These are phyloP conservation scores for Sebastes schlegelii DNA, from an alignment of 2,113 vertebrate genomes.

Conservation along the genomic window DNA sequence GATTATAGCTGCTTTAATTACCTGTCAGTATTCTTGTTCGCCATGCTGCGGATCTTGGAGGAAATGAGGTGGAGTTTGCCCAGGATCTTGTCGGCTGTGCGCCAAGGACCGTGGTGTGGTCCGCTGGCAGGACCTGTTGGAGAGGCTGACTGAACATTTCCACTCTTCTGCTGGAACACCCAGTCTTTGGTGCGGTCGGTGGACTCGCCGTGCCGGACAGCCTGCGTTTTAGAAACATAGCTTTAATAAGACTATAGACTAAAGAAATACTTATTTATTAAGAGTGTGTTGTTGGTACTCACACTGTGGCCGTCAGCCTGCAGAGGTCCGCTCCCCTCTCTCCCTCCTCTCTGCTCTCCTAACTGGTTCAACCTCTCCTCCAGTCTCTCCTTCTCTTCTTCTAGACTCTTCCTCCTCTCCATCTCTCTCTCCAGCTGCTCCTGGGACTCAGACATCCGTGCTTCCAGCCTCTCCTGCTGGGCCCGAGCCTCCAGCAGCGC, in stretches of 20 bases:
- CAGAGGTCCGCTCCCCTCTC: constrained; percentile 50
- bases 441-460: constrained; percentile 83
- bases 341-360: constrained; percentile 65
- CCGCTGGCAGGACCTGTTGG: constrained; percentile 48
- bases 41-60: constrained; percentile 85
- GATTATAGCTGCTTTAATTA: constrained; percentile 51
- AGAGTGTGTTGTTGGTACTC: constrained; percentile 24
- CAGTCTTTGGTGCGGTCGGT: constrained; percentile 88
- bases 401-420: constrained; percentile 83
- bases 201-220: constrained; percentile 34
- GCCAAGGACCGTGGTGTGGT: constrained; percentile 72
- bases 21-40: constrained; percentile 85
- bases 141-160: constrained; percentile 62
- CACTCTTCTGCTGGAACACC: constrained; percentile 89
- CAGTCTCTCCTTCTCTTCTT: constrained; percentile 86
- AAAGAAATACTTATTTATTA: neutral
- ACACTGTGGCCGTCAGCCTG: constrained; percentile 54
- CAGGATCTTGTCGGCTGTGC: constrained; percentile 83
- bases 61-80: constrained; percentile 86
- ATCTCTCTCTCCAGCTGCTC: constrained; percentile 86
- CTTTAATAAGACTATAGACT: neutral
- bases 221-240: constrained; percentile 8
- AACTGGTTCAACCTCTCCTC: constrained; percentile 84
- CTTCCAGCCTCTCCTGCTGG: constrained; percentile 81
- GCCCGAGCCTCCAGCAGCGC: constrained; percentile 82